Evolutionary conservation across 2,888 invertebrate species (phyloP).

Genomic region (Oligia fasciuncula): DNA sequence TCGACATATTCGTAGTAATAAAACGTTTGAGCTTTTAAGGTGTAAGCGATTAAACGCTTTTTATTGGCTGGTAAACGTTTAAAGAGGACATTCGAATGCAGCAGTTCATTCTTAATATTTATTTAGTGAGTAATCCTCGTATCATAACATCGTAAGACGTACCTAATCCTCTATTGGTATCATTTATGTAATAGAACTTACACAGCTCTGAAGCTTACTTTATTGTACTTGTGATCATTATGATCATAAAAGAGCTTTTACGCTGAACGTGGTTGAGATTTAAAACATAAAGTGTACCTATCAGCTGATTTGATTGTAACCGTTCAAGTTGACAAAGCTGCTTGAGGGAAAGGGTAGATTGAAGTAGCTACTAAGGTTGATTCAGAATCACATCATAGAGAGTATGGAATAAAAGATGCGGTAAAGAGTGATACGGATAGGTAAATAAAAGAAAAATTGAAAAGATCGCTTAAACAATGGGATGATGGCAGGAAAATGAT

Average conservation of each 20-base stretch:
- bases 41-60: conserved; percentile 53
- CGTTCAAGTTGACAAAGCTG: neutral
- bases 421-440: neutral
- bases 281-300: neutral
- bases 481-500: neutral
- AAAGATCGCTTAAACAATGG: neutral
- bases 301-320: neutral
- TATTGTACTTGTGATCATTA: conserved; percentile 10
- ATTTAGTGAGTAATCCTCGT: conserved; percentile 44
- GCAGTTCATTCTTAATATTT: conserved; percentile 36
- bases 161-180: conserved; percentile 39
- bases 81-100: conserved; percentile 20
- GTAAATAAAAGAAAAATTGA: neutral
- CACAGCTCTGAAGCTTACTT: conserved; percentile 22
- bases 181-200: conserved; percentile 11
- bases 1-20: conserved; percentile 54
- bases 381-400: neutral
- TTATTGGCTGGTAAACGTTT: conserved; percentile 45
- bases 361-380: neutral
- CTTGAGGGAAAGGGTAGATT: no score
- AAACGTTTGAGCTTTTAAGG: conserved; percentile 49
- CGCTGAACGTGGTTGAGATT: neutral
- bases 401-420: neutral
- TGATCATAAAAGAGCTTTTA: conserved; percentile 4
- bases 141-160: conserved; percentile 34